These are phyloP conservation scores for Luperina testacea DNA, from an alignment of 2,888 invertebrate species.

Conservation along the genomic window DNA sequence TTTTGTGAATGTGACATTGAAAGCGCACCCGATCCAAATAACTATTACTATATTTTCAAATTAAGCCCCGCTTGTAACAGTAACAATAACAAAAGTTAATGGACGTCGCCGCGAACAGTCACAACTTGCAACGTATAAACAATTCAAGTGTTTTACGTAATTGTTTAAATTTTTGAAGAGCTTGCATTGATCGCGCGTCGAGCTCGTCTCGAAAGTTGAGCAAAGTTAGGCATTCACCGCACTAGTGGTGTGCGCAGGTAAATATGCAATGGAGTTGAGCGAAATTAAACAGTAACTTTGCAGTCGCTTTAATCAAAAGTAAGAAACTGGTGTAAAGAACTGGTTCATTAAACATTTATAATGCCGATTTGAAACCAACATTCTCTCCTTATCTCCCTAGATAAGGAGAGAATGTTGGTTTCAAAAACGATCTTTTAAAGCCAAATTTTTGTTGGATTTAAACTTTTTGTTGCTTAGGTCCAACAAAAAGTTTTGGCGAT, in stretches of 20 bases:
- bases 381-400: neutral
- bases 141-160: slow-evolving; percentile 43
- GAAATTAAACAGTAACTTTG: slow-evolving; percentile 10
- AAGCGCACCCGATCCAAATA: neutral
- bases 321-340: neutral
- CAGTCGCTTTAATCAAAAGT: slow-evolving; percentile 3
- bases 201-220: slow-evolving; percentile 29
- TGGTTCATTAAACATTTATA: neutral
- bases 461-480: too few relatives aligned
- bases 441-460: too few relatives aligned
- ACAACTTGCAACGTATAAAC: slow-evolving; percentile 38
- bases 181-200: slow-evolving; percentile 12
- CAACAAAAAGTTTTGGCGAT: neutral
- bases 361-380: neutral
- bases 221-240: slow-evolving; percentile 27
- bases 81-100: slow-evolving; percentile 25
- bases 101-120: slow-evolving; percentile 24
- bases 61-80: neutral
- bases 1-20: neutral
- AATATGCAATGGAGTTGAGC: slow-evolving; percentile 22
- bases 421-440: too few relatives aligned
- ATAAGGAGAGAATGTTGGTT: too few relatives aligned
- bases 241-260: slow-evolving; percentile 13
- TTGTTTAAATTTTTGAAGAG: slow-evolving; percentile 45
- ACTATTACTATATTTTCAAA: slow-evolving; percentile 6